These are phyloP conservation scores for Pimephales promelas DNA, from an alignment of 2,113 vertebrate genomes.

Conservation along the genomic window DNA sequence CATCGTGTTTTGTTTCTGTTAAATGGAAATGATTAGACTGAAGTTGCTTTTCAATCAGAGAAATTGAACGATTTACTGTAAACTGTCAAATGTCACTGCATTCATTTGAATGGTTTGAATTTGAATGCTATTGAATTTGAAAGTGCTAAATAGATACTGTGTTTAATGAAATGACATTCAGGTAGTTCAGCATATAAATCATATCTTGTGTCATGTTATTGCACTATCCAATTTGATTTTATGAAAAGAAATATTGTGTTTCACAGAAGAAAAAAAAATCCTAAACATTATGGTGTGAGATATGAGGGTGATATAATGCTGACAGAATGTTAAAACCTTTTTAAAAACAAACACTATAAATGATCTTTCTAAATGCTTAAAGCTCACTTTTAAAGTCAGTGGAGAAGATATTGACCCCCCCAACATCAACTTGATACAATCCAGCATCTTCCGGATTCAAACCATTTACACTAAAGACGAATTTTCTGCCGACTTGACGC, in stretches of 20 bases:
- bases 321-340: background rate
- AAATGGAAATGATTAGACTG: background rate
- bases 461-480: slow-evolving; percentile 80
- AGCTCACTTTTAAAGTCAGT: slow-evolving; percentile 81
- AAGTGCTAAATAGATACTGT: background rate
- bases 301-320: background rate
- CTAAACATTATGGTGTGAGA: background rate
- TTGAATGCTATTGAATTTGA: background rate
- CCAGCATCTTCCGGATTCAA: slow-evolving; percentile 83
- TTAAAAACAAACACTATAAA: no score
- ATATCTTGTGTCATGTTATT: background rate
- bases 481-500: slow-evolving; percentile 79
- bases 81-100: no score
- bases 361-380: background rate
- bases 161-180: background rate
- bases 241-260: background rate
- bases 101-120: background rate
- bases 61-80: no score
- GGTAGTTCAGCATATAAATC: background rate
- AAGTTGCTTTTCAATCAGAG: background rate
- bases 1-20: background rate
- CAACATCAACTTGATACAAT: slow-evolving; percentile 84
- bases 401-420: slow-evolving; percentile 84
- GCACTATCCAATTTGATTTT: background rate
- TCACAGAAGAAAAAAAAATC: background rate